Evolutionary conservation across 2,888 invertebrate genomes (phyloP).

Genomic region (Drosophila atroscutellata): DNA sequence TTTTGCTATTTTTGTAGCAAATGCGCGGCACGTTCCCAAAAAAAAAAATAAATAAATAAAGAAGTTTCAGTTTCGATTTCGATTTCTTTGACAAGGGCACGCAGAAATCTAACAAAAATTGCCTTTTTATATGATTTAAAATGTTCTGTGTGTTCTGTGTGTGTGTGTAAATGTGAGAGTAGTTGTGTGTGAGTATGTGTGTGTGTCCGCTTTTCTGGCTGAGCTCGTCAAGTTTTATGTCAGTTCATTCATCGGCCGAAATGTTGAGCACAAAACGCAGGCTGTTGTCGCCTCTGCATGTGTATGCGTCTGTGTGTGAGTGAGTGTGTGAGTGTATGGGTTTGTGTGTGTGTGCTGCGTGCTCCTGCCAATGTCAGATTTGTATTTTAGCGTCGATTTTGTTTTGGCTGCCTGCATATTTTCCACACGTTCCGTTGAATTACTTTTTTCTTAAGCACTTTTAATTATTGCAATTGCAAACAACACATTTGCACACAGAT

Average conservation of each 20-base stretch:
- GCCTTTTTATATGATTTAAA: constrained; percentile 73
- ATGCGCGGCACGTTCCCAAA: constrained; percentile 71
- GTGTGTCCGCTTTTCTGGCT: constrained; percentile 34
- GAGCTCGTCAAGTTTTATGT: constrained; percentile 67
- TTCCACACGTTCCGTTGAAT: constrained; percentile 35
- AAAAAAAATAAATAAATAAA: constrained; percentile 11
- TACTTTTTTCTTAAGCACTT: constrained; percentile 35
- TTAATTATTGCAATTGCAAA: constrained; percentile 48
- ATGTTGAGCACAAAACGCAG: constrained; percentile 48
- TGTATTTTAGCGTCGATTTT: constrained; percentile 50
- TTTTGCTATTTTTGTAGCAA: constrained; percentile 25
- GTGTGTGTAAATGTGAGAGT: constrained; percentile 4
- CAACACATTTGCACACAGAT: constrained; percentile 25
- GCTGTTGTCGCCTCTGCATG: constrained; percentile 56
- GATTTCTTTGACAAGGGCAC: constrained; percentile 58
- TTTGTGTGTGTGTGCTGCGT: constrained; percentile 53
- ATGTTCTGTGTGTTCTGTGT: constrained; percentile 45
- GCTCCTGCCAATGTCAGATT: constrained; percentile 68
- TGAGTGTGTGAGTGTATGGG: constrained; percentile 10
- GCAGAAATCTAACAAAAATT: constrained; percentile 68
- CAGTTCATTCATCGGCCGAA: constrained; percentile 82
- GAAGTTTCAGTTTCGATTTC: constrained; percentile 50
- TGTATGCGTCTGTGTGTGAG: constrained; percentile 21
- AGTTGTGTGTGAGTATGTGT: constrained; percentile 24
- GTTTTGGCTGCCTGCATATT: constrained; percentile 52